Evolutionary conservation across 2,888 invertebrate genomes (phyloP).

Genomic region (Nephrocerus scutellatus): DNA sequence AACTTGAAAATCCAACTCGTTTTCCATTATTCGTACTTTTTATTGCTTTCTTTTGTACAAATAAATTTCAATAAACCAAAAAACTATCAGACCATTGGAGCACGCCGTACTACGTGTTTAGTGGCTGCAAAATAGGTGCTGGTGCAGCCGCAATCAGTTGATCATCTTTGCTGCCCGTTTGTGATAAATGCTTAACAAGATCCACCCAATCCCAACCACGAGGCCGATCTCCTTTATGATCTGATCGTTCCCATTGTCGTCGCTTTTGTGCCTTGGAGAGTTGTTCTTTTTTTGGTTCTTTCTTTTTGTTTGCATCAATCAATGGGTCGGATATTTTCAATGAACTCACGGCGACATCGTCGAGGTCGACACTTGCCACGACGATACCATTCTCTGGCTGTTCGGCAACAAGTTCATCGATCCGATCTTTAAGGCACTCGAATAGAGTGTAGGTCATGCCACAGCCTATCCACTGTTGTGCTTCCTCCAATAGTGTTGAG

Average conservation of each 20-base stretch:
- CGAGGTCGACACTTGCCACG: slow-evolving; percentile 25
- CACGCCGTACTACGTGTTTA: slow-evolving; percentile 27
- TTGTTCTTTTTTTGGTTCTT: slow-evolving; percentile 69
- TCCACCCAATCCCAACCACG: slow-evolving; percentile 95
- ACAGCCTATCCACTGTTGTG: slow-evolving; percentile 76
- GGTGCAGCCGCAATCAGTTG: slow-evolving; percentile 16
- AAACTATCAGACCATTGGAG: too few species aligned
- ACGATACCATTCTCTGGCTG: slow-evolving; percentile 55
- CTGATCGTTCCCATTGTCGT: slow-evolving; percentile 77
- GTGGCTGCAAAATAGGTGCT: slow-evolving; percentile 27
- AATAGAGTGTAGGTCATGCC: slow-evolving; percentile 94
- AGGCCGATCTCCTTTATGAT: slow-evolving; percentile 74
- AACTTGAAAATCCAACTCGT: too few species aligned
- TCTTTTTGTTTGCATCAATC: slow-evolving; percentile 49
- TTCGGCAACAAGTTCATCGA: slow-evolving; percentile 59
- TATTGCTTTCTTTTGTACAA: too few species aligned
- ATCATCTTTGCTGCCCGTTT: slow-evolving; percentile 52
- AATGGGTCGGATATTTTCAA: slow-evolving; percentile 39
- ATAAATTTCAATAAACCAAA: too few species aligned
- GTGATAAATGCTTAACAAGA: slow-evolving; percentile 90
- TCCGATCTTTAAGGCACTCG: slow-evolving; percentile 81
- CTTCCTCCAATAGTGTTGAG: slow-evolving; percentile 58
- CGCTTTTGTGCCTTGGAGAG: slow-evolving; percentile 88
- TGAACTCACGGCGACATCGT: slow-evolving; percentile 33
- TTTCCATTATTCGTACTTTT: too few species aligned